These are phyloP conservation scores for Megalonaias nervosa DNA, from an alignment of 1,140 invertebrate genomes.

Conservation along the genomic window DNA sequence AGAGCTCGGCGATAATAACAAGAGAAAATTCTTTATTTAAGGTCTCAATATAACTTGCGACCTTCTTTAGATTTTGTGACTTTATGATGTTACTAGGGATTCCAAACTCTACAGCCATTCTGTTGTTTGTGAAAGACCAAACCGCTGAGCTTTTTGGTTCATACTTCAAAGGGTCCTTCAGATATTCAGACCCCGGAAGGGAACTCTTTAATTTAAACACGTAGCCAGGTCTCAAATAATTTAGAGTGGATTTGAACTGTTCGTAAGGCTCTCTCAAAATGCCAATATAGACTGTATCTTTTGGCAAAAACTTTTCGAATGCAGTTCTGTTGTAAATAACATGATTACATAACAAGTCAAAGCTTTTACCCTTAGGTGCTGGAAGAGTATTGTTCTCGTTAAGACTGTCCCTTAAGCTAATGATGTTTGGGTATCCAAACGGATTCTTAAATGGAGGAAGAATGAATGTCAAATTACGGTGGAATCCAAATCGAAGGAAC, in stretches of 20 bases:
- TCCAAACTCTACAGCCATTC: conserved; percentile 56
- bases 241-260: conserved; percentile 22
- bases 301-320: conserved; percentile 15
- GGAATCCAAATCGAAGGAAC: conserved; percentile 28
- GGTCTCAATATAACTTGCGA: conserved; percentile 13
- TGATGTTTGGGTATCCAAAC: conserved; percentile 4
- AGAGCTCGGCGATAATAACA: conserved; percentile 51
- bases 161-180: conserved; percentile 9
- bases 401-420: background rate
- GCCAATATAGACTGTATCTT: conserved; percentile 21
- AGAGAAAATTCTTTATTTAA: conserved; percentile 45
- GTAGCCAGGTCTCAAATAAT: conserved; percentile 12
- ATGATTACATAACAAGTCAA: conserved; percentile 33
- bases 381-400: background rate
- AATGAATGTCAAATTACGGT: conserved; percentile 25
- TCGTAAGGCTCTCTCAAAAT: conserved; percentile 25
- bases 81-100: conserved; percentile 11
- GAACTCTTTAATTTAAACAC: background rate
- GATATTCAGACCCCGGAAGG: conserved; percentile 7
- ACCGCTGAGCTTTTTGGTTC: conserved; percentile 6
- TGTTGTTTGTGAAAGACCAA: conserved; percentile 47
- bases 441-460: conserved; percentile 15
- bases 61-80: background rate
- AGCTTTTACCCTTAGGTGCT: background rate
- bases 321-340: conserved; percentile 12